Evolutionary conservation across 2,113 vertebrate species (phyloP).

Genomic region (Charadrius vociferus): DNA sequence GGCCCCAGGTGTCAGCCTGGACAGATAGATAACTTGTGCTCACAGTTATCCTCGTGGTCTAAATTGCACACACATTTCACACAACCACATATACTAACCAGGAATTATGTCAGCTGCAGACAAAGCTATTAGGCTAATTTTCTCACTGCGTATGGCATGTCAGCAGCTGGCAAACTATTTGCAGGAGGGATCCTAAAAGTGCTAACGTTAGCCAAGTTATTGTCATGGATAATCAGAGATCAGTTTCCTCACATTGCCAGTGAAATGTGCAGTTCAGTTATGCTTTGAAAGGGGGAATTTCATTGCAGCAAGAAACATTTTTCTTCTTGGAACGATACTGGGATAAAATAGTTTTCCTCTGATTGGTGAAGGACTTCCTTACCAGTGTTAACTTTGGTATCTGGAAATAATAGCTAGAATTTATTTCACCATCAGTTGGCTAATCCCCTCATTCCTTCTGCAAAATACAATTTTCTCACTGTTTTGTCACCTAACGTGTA

Average conservation of each 20-base stretch:
- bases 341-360: neutral
- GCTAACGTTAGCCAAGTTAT: slow-evolving; percentile 48
- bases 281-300: neutral
- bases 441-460: neutral
- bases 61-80: neutral
- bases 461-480: neutral
- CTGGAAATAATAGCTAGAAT: neutral
- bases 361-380: neutral
- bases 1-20: neutral
- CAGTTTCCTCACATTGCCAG: neutral
- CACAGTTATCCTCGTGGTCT: neutral
- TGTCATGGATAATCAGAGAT: slow-evolving; percentile 48
- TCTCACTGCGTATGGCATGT: slow-evolving; percentile 11
- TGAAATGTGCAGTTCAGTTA: neutral
- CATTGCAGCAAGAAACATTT: neutral
- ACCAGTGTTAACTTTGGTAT: neutral
- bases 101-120: slow-evolving; percentile 27
- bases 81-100: neutral
- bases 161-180: slow-evolving; percentile 42
- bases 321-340: neutral
- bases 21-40: neutral
- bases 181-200: slow-evolving; percentile 21
- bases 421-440: neutral
- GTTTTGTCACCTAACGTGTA: neutral
- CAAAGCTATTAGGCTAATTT: slow-evolving; percentile 53